A percentile compares a stretch with the other conserved stretches of the same genome.
These are phyloP conservation scores for Hippocampus abdominalis DNA, from an alignment of 2,113 vertebrate genomes.

Conservation along the genomic window DNA sequence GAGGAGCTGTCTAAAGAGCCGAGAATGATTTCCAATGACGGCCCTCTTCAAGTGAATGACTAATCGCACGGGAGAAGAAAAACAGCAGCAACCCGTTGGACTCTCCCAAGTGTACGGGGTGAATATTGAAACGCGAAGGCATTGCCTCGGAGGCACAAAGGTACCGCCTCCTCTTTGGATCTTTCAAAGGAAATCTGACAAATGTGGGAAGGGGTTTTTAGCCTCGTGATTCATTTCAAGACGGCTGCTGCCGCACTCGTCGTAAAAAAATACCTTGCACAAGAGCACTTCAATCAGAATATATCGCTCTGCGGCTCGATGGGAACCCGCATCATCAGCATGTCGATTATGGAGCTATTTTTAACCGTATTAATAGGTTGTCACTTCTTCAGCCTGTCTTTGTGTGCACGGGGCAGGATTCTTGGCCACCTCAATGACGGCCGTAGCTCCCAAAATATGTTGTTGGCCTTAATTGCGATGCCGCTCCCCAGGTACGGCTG, in stretches of 20 bases:
- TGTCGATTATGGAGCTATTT: conserved; percentile 10
- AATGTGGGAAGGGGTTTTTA: conserved; percentile 36
- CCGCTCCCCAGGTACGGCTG: conserved; percentile 8
- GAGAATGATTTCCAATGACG: conserved; percentile 70
- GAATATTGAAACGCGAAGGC: conserved; percentile 46
- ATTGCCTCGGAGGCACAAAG: conserved; percentile 38
- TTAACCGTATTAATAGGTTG: too few relatives aligned
- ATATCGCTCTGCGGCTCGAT: conserved; percentile 31
- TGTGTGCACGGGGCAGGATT: too few relatives aligned
- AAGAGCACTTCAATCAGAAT: conserved; percentile 64
- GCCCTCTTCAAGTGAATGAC: conserved; percentile 63
- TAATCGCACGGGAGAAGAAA: conserved; percentile 57
- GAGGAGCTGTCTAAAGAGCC: conserved; percentile 61
- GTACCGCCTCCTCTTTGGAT: conserved; percentile 43
- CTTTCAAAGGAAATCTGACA: conserved; percentile 31
- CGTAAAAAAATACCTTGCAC: conserved; percentile 34
- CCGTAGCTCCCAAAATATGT: conserved; percentile 6
- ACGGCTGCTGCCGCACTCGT: conserved; percentile 54
- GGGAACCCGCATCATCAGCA: conserved; percentile 21
- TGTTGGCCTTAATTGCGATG: conserved; percentile 35
- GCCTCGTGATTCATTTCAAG: conserved; percentile 49
- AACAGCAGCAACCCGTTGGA: conserved; percentile 54
- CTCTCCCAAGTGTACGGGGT: conserved; percentile 25
- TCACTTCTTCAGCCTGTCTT: not conserved
- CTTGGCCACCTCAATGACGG: too few relatives aligned